Base-by-base conservation (phyloP, 2,888 invertebrate species). In the Chymomyza caudatula region DNA sequence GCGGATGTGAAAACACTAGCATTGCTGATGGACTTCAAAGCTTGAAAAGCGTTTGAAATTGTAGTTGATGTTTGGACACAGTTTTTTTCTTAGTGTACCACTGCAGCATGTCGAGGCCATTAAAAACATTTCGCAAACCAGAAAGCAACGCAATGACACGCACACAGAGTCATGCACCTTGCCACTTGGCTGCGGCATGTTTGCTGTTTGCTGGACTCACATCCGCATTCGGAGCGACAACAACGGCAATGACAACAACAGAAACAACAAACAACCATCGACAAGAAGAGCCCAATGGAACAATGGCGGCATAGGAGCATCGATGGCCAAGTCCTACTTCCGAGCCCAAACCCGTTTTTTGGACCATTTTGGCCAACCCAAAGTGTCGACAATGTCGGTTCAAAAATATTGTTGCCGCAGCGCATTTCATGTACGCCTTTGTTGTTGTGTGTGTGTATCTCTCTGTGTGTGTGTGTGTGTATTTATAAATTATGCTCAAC, bases 401-500 rank as follows among this genome's bases (percentile, higher is more conserved):
- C 84, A 80, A 82, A 81, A 83, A 86, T 84, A 86, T 86, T 76
- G 76, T 76, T 74, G 76, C 74, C 80, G 82, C 82, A 81, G 79
- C 74, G 76, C 80, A 80, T 79, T 82, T 71, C 73, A 73, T 77
- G 84, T 85, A 70, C 67, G 57, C 43, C 43, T 11, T 37, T 51
- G 17, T 37, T 64, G 53, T 51, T 69, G 61, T 5, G 61, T 5
- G 58, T 19, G 20, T 63, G 65, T 43, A 60, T 52, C 15, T 57
- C 22, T 22, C 23, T 51, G 5, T 69, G 63, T 58, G 44, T 58
- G 53, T 55, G 71, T 61, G 76, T 76, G 76, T 79, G 76, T 87
- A 87, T 89, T 87, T 89, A 89, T 89, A 89, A 89, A 89, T 89
- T 89, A 89, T 89, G 88, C 89, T 87, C 88, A 88, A 88, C 89